phyloP scores from a whole-genome alignment of 2,888 invertebrate species.

The Netelia inedita region DNA sequence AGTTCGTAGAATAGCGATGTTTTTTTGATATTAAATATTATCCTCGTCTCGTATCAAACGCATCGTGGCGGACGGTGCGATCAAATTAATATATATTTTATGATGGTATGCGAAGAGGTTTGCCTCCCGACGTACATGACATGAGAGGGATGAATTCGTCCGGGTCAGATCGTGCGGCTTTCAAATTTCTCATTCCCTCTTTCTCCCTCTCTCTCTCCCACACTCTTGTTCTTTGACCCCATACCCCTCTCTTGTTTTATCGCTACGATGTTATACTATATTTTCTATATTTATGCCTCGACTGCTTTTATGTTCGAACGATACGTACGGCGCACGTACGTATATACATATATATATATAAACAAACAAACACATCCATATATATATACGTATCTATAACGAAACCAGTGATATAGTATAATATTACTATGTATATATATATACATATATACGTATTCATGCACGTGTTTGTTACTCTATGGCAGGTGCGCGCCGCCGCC shows the following conservation, averaged over 20 bases:
- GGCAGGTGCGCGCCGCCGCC: constrained; percentile 56
- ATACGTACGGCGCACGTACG: constrained; percentile 34
- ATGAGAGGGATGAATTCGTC: constrained; percentile 56
- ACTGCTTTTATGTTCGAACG: constrained; percentile 60
- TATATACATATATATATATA: constrained; percentile 13
- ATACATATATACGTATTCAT: constrained; percentile 22
- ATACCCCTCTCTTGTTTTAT: constrained; percentile 52
- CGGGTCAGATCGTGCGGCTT: constrained; percentile 6
- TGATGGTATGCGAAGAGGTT: constrained; percentile 26
- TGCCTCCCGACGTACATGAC: not conserved
- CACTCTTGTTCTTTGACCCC: constrained; percentile 26
- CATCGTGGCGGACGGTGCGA: constrained; percentile 13
- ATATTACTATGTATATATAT: constrained; percentile 33
- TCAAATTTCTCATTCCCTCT: constrained; percentile 32
- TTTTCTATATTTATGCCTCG: constrained; percentile 55
- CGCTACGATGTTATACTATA: constrained; percentile 44
- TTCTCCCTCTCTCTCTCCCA: constrained; percentile 12
- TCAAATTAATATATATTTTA: constrained; percentile 59
- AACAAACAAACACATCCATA: not conserved
- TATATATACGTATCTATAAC: constrained; percentile 37
- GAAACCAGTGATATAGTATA: constrained; percentile 49
- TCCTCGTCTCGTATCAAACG: constrained; percentile 27
- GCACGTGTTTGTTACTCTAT: constrained; percentile 35
- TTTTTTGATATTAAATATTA: constrained; percentile 17
- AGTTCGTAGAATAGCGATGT: constrained; percentile 14